Base-by-base conservation (phyloP, 2,888 invertebrate species). In the Lissonota sp. region DNA sequence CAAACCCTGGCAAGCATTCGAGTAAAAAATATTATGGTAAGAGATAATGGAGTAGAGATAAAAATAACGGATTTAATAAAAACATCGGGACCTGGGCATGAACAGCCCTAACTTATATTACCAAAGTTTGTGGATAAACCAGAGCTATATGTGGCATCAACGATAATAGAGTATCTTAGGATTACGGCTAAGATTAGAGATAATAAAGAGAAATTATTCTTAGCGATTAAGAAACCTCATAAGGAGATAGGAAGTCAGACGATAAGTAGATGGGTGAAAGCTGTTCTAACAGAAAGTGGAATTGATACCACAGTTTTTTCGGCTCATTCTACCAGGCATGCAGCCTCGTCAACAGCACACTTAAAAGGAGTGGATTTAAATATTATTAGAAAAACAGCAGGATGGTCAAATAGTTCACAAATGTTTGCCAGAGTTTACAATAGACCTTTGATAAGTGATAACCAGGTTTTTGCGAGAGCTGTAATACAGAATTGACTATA, bases 1-100 rank as follows among this genome's bases (percentile, higher is more conserved):
- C 80, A 80, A 57, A 80, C 76, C 7, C 57, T 76, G 10, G 26
- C 60, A 8, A 16, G 14, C 2, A 69, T 69, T 57, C 26, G 51
- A 37, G 46, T 67, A 7, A 42, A 49, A 7, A 58, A 75, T 46
- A 67, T 75, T 55, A 46, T 26, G 8, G 16, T 37, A 62, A 44
- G n/a, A 14, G 6, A 16, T 7, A 69, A 44, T 7, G 70, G 76
- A 10, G n/a, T 70, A 4, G 57, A 62, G 53, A 77, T 77, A 42
- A 55, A 5, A 40, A 64, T 77, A 6, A 46, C 53, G 6, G 10
- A 77, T 5, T n/a, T 10, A 57, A 71, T 77, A 5, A 71, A 77
- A 26, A 77, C 75, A 5, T 76, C 62, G 7, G 42, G 77, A 12
- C 64, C 57, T 0, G 63, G 53, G 0, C 16, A 37, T 6, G 14